phyloP scores from a whole-genome alignment of 2,113 vertebrate genomes.

The Aegotheles bennettii region DNA sequence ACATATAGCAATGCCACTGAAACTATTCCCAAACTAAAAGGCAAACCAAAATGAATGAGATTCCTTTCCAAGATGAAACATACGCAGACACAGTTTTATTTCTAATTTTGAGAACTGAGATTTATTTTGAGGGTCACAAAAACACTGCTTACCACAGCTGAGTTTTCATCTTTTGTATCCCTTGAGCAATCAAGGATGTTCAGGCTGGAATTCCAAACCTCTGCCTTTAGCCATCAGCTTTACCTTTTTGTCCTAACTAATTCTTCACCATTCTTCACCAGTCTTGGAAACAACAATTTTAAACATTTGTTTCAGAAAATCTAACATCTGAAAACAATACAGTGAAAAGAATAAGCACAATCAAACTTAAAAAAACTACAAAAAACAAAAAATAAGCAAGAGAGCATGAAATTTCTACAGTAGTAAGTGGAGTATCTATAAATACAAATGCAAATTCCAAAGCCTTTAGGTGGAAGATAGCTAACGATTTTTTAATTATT shows the following conservation, averaged over 20 bases:
- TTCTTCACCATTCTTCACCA: not conserved
- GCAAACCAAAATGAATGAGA: not conserved
- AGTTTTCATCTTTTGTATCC: not conserved
- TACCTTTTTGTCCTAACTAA: not conserved
- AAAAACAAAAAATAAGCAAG: not conserved
- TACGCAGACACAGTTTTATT: not conserved
- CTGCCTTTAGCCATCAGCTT: not conserved
- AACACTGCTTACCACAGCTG: not conserved
- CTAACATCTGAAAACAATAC: not conserved
- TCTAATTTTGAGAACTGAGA: not conserved
- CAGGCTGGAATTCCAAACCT: not conserved
- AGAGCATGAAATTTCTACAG: fast-evolving
- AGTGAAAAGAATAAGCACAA: not conserved
- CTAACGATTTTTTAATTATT: not conserved
- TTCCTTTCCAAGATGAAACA: not conserved
- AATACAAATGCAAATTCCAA: not conserved
- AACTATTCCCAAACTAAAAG: not conserved
- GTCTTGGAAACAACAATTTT: not conserved
- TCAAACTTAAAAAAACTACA: not conserved
- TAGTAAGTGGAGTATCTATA: not conserved
- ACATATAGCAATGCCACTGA: not conserved
- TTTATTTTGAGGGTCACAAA: not conserved
- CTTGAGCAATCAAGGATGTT: not conserved
- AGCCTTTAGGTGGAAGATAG: not conserved
- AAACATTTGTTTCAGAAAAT: not conserved